Base-by-base conservation (phyloP, 2,113 vertebrate genomes). In the Lepisosteus osseus region DNA sequence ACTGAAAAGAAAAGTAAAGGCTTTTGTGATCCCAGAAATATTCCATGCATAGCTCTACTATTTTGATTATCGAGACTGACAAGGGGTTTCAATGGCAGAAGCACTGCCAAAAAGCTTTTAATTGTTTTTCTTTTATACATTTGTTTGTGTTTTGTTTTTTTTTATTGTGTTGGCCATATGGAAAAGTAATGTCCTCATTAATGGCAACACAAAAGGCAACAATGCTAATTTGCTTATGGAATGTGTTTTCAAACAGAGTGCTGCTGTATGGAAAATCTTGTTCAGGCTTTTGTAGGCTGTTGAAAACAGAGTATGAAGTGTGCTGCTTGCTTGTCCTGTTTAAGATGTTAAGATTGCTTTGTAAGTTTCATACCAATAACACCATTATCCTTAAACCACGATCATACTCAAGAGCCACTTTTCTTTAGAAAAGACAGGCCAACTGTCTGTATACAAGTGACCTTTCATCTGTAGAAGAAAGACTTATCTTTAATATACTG, bases 81-180 rank as follows among this genome's bases (percentile, higher is more conserved):
- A n/a, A 13, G 13, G 4, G 47, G 45, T 41, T 74, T 68, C 44
- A 63, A 74, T 63, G 66, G 67, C 13, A 5, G 9, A 13, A 29
- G 9, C 14, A 7, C 17, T 68, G 29, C 63, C 54, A 66, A 71
- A 59, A 67, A 59, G n/a, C 29, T 43, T 51, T 61, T 57, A 55
- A 65, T 72, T 72, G 54, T 70, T 70, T 61, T n/a, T 59, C 4
- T 54, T 7, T 5, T 51, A 51, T 29, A 29, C 29, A 29, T 29
- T 29, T 29, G 29, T 29, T 29, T 29, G 9, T 51, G 47, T 51
- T 45, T 8, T n/a, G 29, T 0, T 56, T n/a, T 59, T 13, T 59
- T 65, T 72, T 42, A 65, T 72, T 72, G 70, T 74, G 68, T 47
- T 6, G 40, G 47, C 59, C 72, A 69, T 63, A 64, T 74, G 72